Conservation (phyloP, 2,888 invertebrate species). For the Acanthoscelides obtectus region DNA sequence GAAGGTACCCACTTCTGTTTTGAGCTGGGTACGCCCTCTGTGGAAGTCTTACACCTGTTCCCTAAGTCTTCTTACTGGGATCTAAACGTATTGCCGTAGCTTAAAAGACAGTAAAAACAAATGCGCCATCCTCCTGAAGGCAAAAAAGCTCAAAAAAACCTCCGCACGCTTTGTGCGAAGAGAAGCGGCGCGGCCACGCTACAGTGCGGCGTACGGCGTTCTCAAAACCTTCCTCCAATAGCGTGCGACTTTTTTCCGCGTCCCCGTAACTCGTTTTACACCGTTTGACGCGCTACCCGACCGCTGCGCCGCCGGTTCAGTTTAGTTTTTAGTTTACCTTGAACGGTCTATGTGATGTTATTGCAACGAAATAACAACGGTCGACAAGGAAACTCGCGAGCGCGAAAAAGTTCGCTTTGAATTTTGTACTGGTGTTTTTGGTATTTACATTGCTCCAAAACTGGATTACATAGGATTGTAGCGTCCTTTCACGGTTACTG, state of each 20-base stretch:
- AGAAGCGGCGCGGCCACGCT: not conserved
- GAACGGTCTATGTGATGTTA: constrained; percentile 5
- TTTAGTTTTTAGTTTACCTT: constrained; percentile 19
- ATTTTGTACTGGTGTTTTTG: not conserved
- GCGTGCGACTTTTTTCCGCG: not conserved
- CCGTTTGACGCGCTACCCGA: not conserved
- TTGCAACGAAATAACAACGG: not conserved
- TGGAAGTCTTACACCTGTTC: no score
- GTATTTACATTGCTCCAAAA: not conserved
- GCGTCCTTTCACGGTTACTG: not conserved
- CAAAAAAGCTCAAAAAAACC: no score
- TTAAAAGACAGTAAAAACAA: no score
- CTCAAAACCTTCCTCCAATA: not conserved
- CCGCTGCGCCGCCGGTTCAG: constrained; percentile 7
- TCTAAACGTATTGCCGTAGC: no score
- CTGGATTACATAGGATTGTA: not conserved
- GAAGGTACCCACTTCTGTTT: no score
- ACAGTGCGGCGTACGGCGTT: not conserved
- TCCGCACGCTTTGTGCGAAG: not conserved
- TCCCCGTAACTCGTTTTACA: not conserved
- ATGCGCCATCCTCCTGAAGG: no score
- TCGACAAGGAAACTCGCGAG: not conserved
- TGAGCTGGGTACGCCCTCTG: no score
- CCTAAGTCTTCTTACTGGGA: no score
- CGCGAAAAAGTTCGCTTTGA: not conserved